Percentiles rank a stretch among this genome's conserved stretches.
phyloP scores from a whole-genome alignment of 2,888 invertebrate genomes.

The Cheilosia impressa region DNA sequence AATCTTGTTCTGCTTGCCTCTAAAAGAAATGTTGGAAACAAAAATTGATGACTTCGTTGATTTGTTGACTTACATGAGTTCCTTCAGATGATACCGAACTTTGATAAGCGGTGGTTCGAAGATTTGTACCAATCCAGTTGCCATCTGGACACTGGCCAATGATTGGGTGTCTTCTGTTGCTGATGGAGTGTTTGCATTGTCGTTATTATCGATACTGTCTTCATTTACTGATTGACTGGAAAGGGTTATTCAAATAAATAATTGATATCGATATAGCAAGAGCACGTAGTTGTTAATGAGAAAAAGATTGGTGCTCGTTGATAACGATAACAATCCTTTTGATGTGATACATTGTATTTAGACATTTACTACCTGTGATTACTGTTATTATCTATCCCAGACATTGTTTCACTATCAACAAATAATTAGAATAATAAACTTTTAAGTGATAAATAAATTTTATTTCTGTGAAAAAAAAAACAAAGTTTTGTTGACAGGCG shows the following conservation, averaged over 20 bases:
- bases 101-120: conserved; percentile 80
- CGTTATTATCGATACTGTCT: neutral
- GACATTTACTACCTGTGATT: conserved; percentile 54
- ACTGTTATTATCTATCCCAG: conserved; percentile 57
- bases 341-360: conserved; percentile 12
- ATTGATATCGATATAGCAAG: neutral
- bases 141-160: conserved; percentile 78
- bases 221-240: conserved; percentile 42
- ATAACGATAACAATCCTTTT: neutral
- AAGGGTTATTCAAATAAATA: neutral
- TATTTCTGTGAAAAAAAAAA: neutral
- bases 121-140: conserved; percentile 79
- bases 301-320: neutral
- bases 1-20: conserved; percentile 82
- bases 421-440: conserved; percentile 11
- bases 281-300: neutral
- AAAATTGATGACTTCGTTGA: neutral
- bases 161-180: conserved; percentile 61
- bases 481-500: conserved; percentile 41
- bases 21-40: conserved; percentile 57
- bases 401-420: conserved; percentile 43
- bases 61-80: conserved; percentile 79
- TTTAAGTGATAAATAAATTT: neutral
- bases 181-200: conserved; percentile 23
- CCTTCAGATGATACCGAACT: conserved; percentile 80